Percentiles rank a stretch among this genome's conserved stretches.
phyloP scores from a whole-genome alignment of 2,797 vertebrate species.

The Oceanodroma leucorhoa region DNA sequence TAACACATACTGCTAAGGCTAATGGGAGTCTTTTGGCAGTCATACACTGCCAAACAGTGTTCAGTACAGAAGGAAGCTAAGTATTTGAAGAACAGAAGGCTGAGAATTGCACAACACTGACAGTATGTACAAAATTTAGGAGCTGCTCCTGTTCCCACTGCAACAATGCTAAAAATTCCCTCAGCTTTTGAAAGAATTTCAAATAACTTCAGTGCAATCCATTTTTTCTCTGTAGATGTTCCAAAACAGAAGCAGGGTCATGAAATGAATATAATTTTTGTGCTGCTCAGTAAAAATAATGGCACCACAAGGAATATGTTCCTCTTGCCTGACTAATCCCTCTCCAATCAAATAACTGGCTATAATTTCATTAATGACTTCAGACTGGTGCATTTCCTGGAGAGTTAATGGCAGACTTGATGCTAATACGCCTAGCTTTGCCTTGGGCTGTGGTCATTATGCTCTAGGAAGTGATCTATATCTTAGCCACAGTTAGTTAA shows the following conservation, averaged over 20 bases:
- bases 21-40: neutral
- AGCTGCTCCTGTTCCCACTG: neutral
- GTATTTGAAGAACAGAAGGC: neutral
- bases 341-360: neutral
- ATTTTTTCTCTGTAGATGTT: neutral
- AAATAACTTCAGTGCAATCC: neutral
- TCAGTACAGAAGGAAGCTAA: neutral
- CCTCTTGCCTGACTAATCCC: neutral
- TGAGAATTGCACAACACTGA: neutral
- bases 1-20: neutral
- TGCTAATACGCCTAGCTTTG: neutral
- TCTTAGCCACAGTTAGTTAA: neutral
- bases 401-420: neutral
- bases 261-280: neutral
- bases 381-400: neutral
- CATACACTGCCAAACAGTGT: neutral
- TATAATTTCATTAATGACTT: slow-evolving; percentile 2
- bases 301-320: neutral
- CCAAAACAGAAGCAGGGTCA: neutral
- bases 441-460: neutral
- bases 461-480: neutral
- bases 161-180: neutral
- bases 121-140: neutral
- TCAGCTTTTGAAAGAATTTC: neutral
- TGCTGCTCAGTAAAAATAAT: neutral